A percentile compares a stretch with the other conserved stretches of the same genome.
phyloP scores from a whole-genome alignment of 2,113 vertebrate genomes.

The Maylandia zebra region DNA sequence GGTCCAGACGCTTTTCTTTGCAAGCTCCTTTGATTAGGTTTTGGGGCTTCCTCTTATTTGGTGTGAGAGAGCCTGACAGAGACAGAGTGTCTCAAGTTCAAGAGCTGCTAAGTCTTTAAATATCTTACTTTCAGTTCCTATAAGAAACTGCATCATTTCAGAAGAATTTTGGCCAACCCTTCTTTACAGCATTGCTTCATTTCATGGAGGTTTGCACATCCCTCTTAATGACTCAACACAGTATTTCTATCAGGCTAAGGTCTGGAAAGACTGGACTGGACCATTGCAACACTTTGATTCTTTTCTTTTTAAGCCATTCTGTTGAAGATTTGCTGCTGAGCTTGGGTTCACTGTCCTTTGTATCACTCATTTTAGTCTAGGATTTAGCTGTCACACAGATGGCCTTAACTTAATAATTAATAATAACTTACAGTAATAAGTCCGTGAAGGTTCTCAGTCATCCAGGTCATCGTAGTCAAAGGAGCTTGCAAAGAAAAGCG shows the following conservation, averaged over 20 bases:
- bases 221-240: neutral
- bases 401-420: no score
- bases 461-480: no score
- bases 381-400: neutral
- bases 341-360: neutral
- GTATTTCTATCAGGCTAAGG: rapidly evolving
- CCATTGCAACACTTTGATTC: neutral
- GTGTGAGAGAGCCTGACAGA: neutral
- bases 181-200: no score
- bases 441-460: no score
- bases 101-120: neutral
- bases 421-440: no score
- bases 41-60: rapidly evolving
- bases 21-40: neutral
- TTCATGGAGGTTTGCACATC: no score
- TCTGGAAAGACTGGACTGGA: neutral
- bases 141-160: rapidly evolving
- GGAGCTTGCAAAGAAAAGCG: no score
- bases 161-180: no score
- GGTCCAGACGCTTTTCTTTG: no score
- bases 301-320: neutral
- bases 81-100: rapidly evolving
- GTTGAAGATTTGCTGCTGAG: neutral
- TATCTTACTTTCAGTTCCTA: neutral
- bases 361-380: neutral